These are phyloP conservation scores for Diprion similis DNA, from an alignment of 1,140 invertebrate species.

Conservation along the genomic window DNA sequence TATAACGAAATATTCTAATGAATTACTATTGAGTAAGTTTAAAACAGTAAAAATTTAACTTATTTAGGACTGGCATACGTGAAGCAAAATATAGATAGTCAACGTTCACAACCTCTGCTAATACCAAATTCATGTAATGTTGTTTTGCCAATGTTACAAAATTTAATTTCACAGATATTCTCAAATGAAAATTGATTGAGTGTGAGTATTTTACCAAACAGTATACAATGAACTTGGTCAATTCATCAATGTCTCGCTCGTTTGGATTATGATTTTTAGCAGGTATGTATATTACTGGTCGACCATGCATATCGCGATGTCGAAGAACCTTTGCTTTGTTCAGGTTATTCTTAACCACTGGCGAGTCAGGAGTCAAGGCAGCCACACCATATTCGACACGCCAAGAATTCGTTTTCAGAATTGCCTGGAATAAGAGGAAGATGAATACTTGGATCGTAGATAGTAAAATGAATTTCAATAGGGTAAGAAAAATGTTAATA, in stretches of 20 bases:
- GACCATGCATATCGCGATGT: conserved; percentile 72
- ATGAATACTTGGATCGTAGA: background rate
- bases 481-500: conserved; percentile 11
- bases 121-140: no score
- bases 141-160: no score
- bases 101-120: no score
- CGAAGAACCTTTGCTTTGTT: conserved; percentile 72
- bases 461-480: conserved; percentile 9
- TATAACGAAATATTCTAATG: no score
- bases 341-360: conserved; percentile 67
- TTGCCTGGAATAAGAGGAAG: conserved; percentile 59
- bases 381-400: conserved; percentile 73
- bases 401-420: conserved; percentile 82
- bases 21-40: no score
- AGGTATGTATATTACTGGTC: conserved; percentile 79
- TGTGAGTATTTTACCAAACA: conserved; percentile 64
- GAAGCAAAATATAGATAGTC: no score
- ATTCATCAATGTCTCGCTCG: conserved; percentile 74
- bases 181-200: no score
- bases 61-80: no score
- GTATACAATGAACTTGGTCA: conserved; percentile 79
- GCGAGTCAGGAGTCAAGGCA: conserved; percentile 63
- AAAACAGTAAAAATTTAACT: no score
- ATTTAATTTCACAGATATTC: no score
- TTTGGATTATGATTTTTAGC: conserved; percentile 77